phyloP scores from a whole-genome alignment of 2,113 vertebrate species.

The Hyla sarda region DNA sequence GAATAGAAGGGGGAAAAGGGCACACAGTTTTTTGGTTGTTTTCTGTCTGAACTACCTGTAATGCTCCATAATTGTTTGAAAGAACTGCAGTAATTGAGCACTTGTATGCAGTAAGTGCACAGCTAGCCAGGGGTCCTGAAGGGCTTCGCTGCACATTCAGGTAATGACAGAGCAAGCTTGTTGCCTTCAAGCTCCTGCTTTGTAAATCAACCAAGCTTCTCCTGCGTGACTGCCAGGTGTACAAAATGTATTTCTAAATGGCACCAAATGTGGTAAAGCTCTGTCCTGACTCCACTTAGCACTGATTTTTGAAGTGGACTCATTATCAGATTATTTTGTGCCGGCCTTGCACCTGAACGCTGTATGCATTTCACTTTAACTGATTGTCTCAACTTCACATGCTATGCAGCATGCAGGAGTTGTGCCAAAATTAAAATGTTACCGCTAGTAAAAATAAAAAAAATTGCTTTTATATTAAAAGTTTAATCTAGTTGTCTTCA shows the following conservation, averaged over 20 bases:
- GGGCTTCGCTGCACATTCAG: slow-evolving; percentile 64
- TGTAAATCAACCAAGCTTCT: slow-evolving; percentile 58
- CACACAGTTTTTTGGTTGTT: slow-evolving; percentile 61
- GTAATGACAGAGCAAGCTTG: slow-evolving; percentile 62
- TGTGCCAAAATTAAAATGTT: slow-evolving; percentile 1
- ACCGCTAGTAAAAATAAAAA: not conserved
- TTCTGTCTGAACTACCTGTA: slow-evolving; percentile 61
- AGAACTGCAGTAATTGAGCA: slow-evolving; percentile 71
- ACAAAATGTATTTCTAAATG: slow-evolving; percentile 44
- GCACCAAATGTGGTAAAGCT: slow-evolving; percentile 54
- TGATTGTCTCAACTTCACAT: slow-evolving; percentile 55
- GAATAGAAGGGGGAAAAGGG: slow-evolving; percentile 62
- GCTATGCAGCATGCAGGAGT: not conserved
- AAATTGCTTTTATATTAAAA: not conserved
- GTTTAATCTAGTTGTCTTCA: not conserved
- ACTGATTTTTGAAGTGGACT: slow-evolving; percentile 64
- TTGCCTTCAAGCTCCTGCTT: slow-evolving; percentile 61
- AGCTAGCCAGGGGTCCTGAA: slow-evolving; percentile 64
- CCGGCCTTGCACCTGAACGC: slow-evolving; percentile 58
- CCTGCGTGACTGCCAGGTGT: slow-evolving; percentile 36
- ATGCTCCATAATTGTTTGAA: slow-evolving; percentile 71
- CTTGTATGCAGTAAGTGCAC: slow-evolving; percentile 65
- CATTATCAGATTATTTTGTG: slow-evolving; percentile 60
- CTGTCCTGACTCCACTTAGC: slow-evolving; percentile 61
- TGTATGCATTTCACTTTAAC: slow-evolving; percentile 58